phyloP scores from a whole-genome alignment of 2,888 invertebrate genomes.

The Microctonus aethiopoides region DNA sequence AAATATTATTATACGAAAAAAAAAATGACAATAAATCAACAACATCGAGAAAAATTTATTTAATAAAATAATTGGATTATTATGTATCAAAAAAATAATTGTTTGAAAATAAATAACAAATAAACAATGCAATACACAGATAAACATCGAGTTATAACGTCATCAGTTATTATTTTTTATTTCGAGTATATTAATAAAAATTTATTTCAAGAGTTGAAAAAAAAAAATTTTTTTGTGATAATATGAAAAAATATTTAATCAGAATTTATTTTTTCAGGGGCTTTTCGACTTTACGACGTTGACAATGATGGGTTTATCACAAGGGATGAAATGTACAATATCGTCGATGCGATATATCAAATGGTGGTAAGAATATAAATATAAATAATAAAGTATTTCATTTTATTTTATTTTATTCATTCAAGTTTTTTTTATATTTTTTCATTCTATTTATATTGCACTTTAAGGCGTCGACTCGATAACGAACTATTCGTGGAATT shows the following conservation, averaged over 20 bases:
- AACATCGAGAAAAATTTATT: no score
- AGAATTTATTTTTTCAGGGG: slow-evolving; percentile 76
- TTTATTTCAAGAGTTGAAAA: no score
- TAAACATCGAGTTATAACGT: no score
- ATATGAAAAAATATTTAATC: neutral
- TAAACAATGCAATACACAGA: no score
- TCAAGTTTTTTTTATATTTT: neutral
- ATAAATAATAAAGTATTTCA: neutral
- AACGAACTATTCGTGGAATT: neutral
- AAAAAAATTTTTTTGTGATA: neutral
- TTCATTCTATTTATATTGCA: neutral
- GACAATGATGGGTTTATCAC: slow-evolving; percentile 97
- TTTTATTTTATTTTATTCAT: neutral
- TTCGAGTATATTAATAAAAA: no score
- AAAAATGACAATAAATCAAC: no score
- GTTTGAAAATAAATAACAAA: neutral
- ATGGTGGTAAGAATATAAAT: slow-evolving; percentile 88
- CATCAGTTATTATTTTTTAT: no score
- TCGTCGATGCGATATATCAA: slow-evolving; percentile 97
- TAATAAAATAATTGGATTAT: no score
- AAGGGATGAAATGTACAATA: slow-evolving; percentile 95
- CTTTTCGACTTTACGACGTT: slow-evolving; percentile 93
- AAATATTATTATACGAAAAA: neutral
- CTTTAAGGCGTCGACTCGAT: neutral
- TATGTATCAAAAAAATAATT: neutral